Evolutionary conservation across 2,797 vertebrate genomes (phyloP).

Genomic region (Danionella dracula): DNA sequence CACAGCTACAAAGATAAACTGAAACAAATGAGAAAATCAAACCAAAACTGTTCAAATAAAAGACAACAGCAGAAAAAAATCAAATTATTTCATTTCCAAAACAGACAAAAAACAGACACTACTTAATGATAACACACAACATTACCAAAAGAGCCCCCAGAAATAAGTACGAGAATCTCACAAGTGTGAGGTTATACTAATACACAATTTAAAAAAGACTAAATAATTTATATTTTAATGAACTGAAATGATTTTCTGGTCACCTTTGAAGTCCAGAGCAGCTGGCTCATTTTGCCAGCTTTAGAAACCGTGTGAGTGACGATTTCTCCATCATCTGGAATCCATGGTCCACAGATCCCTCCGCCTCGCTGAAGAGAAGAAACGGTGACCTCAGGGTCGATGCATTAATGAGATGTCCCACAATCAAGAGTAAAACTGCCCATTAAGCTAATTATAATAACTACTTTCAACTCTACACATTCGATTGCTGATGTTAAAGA

Average conservation of each 20-base stretch:
- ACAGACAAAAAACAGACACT: too few relatives aligned
- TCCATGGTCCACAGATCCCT: conserved; percentile 73
- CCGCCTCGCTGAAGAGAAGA: conserved; percentile 59
- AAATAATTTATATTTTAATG: too few relatives aligned
- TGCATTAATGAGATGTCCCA: not conserved
- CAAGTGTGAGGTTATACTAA: too few relatives aligned
- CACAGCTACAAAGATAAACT: too few relatives aligned
- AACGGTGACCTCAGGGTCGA: not conserved
- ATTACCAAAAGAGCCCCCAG: too few relatives aligned
- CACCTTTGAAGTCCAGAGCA: conserved; percentile 75
- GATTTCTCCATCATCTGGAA: conserved; percentile 74
- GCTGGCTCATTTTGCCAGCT: conserved; percentile 69
- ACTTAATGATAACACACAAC: too few relatives aligned
- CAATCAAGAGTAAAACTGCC: not conserved
- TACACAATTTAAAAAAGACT: too few relatives aligned
- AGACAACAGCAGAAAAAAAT: too few relatives aligned
- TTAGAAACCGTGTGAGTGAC: conserved; percentile 75
- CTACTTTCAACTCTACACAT: not conserved
- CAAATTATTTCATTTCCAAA: too few relatives aligned
- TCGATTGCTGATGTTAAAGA: not conserved
- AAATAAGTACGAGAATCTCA: too few relatives aligned
- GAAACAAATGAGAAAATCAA: too few relatives aligned
- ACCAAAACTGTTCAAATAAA: too few relatives aligned
- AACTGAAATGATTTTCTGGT: not conserved
- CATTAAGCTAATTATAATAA: not conserved